Conservation (phyloP, 2,888 invertebrate genomes). For the Xestia sexstrigata region DNA sequence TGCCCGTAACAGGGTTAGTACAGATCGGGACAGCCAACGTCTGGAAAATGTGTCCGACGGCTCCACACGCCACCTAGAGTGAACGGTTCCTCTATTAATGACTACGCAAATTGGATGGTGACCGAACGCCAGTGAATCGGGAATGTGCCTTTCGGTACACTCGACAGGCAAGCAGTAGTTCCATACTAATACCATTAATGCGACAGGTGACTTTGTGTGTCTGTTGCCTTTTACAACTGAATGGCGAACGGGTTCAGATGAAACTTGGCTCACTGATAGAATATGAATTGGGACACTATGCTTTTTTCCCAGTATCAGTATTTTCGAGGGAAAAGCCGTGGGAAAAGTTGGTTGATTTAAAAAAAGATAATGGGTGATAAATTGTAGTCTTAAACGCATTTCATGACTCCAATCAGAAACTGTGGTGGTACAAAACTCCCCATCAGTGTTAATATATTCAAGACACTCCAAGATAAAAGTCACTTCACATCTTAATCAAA, state of each 20-base stretch:
- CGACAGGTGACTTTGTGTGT: background rate
- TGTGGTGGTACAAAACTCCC: background rate
- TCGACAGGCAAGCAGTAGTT: background rate
- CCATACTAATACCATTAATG: background rate
- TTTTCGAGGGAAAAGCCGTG: background rate
- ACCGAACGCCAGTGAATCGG: background rate
- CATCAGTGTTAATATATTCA: background rate
- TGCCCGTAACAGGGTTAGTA: background rate
- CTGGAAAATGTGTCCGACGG: background rate
- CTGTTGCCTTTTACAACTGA: background rate
- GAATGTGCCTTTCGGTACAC: background rate
- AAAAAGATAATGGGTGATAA: background rate
- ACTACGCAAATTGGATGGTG: conserved; percentile 13
- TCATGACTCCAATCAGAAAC: background rate
- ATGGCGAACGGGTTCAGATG: background rate
- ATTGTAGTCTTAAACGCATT: background rate
- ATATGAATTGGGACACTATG: background rate
- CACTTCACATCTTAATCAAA: background rate
- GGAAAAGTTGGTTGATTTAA: no score
- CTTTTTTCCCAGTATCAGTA: background rate
- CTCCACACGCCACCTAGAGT: background rate
- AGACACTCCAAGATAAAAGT: background rate
- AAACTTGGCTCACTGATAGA: background rate
- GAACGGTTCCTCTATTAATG: conserved; percentile 20
- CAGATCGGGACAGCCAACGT: background rate